phyloP scores from a whole-genome alignment of 2,888 invertebrate species.

The Exocentrus adspersus region DNA sequence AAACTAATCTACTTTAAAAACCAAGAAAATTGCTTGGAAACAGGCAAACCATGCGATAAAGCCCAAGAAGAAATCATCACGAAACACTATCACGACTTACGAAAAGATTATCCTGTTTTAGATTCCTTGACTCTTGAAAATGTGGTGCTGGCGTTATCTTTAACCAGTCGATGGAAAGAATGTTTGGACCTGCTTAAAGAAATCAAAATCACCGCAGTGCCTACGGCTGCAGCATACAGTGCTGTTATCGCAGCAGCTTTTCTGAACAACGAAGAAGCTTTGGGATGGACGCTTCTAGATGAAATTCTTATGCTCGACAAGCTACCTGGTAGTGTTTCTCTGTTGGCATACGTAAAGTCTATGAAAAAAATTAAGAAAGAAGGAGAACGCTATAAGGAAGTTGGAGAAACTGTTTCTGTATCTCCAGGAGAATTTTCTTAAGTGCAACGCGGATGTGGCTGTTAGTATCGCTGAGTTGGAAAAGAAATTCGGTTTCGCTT shows the following conservation, averaged over 20 bases:
- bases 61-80: slow-evolving; percentile 68
- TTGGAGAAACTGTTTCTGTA: slow-evolving; percentile 70
- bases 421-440: slow-evolving; percentile 66
- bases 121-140: slow-evolving; percentile 71
- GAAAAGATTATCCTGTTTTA: slow-evolving; percentile 67
- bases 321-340: slow-evolving; percentile 33
- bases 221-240: slow-evolving; percentile 66
- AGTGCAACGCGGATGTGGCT: slow-evolving; percentile 58
- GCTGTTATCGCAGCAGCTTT: slow-evolving; percentile 68
- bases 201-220: slow-evolving; percentile 65
- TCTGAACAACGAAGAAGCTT: slow-evolving; percentile 67
- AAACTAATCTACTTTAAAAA: slow-evolving; percentile 64
- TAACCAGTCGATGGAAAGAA: slow-evolving; percentile 73
- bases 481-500: slow-evolving; percentile 32
- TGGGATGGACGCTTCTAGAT: slow-evolving; percentile 72
- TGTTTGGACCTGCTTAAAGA: slow-evolving; percentile 70
- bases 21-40: slow-evolving; percentile 47
- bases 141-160: slow-evolving; percentile 71
- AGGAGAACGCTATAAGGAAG: slow-evolving; percentile 51
- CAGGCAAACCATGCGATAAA: slow-evolving; percentile 45
- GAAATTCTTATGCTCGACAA: slow-evolving; percentile 63
- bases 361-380: slow-evolving; percentile 38
- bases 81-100: slow-evolving; percentile 59
- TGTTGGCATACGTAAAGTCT: slow-evolving; percentile 39
- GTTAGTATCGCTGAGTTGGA: slow-evolving; percentile 44